These are phyloP conservation scores for Toxotes jaculatrix DNA, from an alignment of 2,113 vertebrate genomes.

Conservation along the genomic window DNA sequence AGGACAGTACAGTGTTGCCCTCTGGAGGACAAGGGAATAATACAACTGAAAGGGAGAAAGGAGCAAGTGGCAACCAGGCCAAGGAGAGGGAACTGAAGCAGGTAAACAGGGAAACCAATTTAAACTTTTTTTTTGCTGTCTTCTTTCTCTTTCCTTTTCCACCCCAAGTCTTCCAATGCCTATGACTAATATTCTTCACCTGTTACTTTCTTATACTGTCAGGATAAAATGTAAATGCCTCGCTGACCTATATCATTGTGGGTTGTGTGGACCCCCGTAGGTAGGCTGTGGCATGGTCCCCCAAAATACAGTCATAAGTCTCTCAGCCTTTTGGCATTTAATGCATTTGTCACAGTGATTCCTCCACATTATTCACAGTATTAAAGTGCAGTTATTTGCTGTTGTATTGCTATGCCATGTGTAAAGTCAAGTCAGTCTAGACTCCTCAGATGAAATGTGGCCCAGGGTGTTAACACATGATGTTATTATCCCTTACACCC, in stretches of 20 bases:
- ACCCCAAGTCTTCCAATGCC: conserved; percentile 2
- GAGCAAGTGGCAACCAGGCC: conserved; percentile 59
- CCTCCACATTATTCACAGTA: conserved; percentile 25
- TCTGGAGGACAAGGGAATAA: conserved; percentile 57
- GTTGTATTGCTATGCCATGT: conserved; percentile 60
- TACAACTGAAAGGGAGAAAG: conserved; percentile 74
- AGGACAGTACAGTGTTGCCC: conserved; percentile 65
- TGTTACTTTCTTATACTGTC: conserved; percentile 12
- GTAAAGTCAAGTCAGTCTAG: conserved; percentile 56
- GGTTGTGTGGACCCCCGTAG: conserved; percentile 19
- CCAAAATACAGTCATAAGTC: conserved; percentile 4
- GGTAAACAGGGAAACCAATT: conserved; percentile 70
- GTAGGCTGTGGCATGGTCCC: conserved; percentile 31
- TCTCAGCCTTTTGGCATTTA: conserved; percentile 20
- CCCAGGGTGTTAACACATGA: conserved; percentile 76
- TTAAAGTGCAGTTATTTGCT: conserved; percentile 21
- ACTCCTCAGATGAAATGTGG: conserved; percentile 66
- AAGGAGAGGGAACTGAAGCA: conserved; percentile 76
- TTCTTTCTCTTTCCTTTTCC: neutral
- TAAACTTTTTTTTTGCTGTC: neutral
- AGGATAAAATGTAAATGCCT: conserved; percentile 6
- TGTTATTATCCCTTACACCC: conserved; percentile 83
- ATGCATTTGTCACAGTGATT: conserved; percentile 30
- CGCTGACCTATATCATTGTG: conserved; percentile 8
- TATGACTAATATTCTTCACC: neutral